Conservation (phyloP, 35 echinoderm and acorn worm genomes). For the Ophiothrix spiculata region DNA sequence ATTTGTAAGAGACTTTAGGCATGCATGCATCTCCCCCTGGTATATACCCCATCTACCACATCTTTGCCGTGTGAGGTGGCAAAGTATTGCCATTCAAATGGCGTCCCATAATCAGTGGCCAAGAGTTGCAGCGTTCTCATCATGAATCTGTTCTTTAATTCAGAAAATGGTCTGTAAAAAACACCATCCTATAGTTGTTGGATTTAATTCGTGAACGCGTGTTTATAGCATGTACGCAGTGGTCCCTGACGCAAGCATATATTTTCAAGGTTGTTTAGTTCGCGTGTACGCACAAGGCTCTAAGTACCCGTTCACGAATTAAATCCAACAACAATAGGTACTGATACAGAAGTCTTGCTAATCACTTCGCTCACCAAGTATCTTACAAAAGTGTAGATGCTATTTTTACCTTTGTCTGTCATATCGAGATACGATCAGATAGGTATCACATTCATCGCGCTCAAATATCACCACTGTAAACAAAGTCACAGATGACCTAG, state of each 20-base stretch:
- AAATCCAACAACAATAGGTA: too few relatives aligned
- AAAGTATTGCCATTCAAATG: neutral
- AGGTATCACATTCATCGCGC: conserved; percentile 17
- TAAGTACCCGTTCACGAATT: too few relatives aligned
- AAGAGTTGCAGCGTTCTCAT: neutral
- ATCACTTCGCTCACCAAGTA: neutral
- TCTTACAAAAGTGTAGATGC: conserved; percentile 26
- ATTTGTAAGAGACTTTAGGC: too few relatives aligned
- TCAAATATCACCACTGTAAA: conserved; percentile 37
- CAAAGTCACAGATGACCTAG: conserved; percentile 37
- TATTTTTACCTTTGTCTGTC: conserved; percentile 41
- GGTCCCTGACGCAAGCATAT: too few relatives aligned
- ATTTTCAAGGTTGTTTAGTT: too few relatives aligned
- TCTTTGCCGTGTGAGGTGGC: conserved; percentile 24
- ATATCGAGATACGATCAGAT: conserved; percentile 26
- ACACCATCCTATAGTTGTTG: too few relatives aligned
- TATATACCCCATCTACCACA: conserved; percentile 29
- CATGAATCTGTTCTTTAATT: conserved; percentile 50
- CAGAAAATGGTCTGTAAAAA: conserved; percentile 33
- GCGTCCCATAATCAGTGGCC: neutral
- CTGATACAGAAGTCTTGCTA: neutral
- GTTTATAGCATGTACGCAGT: too few relatives aligned
- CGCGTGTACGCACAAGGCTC: too few relatives aligned
- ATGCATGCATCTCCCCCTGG: conserved; percentile 3
- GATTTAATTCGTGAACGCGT: too few relatives aligned